Evolutionary conservation across 2,888 invertebrate species (phyloP).

Genomic region (Cosmia pyralina): DNA sequence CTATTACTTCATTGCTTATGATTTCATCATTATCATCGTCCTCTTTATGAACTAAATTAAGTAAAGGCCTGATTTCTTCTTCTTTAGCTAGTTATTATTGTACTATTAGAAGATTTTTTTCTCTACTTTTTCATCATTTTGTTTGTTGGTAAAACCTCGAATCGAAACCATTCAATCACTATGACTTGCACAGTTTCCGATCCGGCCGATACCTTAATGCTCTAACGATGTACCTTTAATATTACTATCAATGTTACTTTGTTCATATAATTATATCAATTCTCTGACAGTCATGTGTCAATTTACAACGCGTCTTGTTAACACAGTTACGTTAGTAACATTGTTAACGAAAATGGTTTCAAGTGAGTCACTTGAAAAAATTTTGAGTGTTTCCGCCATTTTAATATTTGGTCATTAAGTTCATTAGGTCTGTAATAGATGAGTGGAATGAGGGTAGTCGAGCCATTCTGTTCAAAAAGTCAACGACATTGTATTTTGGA

Average conservation of each 20-base stretch:
- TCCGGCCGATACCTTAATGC: constrained; percentile 5
- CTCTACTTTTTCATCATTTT: constrained; percentile 27
- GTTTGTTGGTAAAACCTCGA: constrained; percentile 7
- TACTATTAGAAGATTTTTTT: not conserved
- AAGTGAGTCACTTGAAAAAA: constrained; percentile 41
- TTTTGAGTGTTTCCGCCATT: constrained; percentile 42
- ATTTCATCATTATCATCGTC: not conserved
- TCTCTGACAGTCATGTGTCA: constrained; percentile 39
- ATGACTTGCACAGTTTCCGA: constrained; percentile 48
- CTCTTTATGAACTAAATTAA: not conserved
- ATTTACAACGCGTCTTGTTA: constrained; percentile 30
- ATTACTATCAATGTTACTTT: constrained; percentile 25
- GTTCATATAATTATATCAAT: constrained; percentile 44
- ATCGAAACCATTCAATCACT: constrained; percentile 25
- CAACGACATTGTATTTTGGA: constrained; percentile 28
- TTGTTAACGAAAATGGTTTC: constrained; percentile 40
- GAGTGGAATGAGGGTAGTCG: constrained; percentile 27
- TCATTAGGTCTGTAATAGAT: constrained; percentile 34
- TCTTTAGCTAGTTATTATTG: not conserved
- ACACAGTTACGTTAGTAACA: constrained; percentile 30
- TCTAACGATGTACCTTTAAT: constrained; percentile 34
- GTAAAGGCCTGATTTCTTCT: not conserved
- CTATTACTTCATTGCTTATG: not conserved
- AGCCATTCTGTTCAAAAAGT: constrained; percentile 16
- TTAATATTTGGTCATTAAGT: constrained; percentile 45